These are phyloP conservation scores for Cnemophilus loriae DNA, from an alignment of 2,113 vertebrate genomes.

Conservation along the genomic window DNA sequence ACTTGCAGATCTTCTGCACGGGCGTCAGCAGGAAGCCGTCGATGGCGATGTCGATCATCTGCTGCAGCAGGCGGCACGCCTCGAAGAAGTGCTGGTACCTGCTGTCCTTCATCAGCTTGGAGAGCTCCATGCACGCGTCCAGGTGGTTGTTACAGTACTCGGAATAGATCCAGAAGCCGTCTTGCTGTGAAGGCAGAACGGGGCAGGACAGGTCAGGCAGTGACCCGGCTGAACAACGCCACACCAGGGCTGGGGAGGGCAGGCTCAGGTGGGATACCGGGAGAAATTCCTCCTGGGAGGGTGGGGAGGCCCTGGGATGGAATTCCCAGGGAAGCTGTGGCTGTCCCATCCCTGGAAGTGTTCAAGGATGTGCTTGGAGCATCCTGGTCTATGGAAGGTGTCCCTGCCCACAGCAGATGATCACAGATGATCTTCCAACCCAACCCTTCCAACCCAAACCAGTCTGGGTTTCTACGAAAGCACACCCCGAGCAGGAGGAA, in stretches of 20 bases:
- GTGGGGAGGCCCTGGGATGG: background rate
- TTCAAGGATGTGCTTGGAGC: background rate
- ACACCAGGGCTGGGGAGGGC: background rate
- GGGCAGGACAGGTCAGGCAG: background rate
- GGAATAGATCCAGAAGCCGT: conserved; percentile 99
- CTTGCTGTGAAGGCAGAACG: conserved; percentile 81
- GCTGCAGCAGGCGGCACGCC: conserved; percentile 94
- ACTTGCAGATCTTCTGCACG: conserved; percentile 99
- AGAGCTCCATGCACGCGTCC: conserved; percentile 98
- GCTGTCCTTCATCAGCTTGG: conserved; percentile 95
- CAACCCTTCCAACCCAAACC: background rate
- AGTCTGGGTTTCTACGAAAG: background rate
- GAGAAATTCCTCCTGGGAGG: background rate
- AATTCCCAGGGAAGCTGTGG: background rate
- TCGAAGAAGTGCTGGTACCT: conserved; percentile 99
- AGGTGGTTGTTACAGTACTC: conserved; percentile 99
- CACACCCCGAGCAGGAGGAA: background rate
- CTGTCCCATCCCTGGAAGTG: background rate
- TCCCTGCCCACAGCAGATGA: background rate
- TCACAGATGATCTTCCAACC: background rate
- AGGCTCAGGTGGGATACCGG: accelerated
- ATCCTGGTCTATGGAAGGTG: accelerated
- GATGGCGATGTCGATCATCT: conserved; percentile 99
- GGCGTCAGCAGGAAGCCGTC: conserved; percentile 97
- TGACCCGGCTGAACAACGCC: accelerated